Evolutionary conservation across 1,140 invertebrate genomes (phyloP), one percentile per base, ranked within the genome.

Genomic region (Limonius californicus): DNA sequence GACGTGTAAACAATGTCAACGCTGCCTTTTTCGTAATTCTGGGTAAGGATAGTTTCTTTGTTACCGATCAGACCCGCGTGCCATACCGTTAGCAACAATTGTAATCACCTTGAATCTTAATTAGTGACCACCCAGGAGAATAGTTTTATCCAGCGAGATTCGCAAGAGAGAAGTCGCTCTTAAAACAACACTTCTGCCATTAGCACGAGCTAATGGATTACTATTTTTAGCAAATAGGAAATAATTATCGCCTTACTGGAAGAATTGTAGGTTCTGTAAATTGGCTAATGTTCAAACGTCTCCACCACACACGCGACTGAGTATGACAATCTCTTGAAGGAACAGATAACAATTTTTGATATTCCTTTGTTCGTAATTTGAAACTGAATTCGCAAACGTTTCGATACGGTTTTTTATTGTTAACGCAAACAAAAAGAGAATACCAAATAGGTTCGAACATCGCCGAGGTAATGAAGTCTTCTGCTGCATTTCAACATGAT

Each of bases 21-120:
- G 64, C 67, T 72, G 58, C 70, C 71, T 72, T 74, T 74, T 74
- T 72, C 63, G 70, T 71, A 72, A 61, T 74, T 74, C 72, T 74
- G 70, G 66, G 71, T 74, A 74, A 67, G 65, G 63, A 68, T 68
- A 68, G 69, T 64, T 69, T 69, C 68, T 69, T 72, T 72, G 70
- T 71, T 64, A 66, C 57, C 62, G 59, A 62, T 69, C 65, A 56
- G 55, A 53, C 58, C 63, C 62, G 71, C 66, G 70, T 72, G 68
- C 67, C 71, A 66, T 74, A 74, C 71, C 71, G 71, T 71, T 72
- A 72, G 67, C 69, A 65, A 72, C 71, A 73, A 73, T 74, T 72
- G 72, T 68, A 74, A 74, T 74, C 72, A 73, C 66, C 56, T 68
- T 70, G 72, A 73, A 73, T 73, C 72, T 74, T 74, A 74, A 74